Conservation (phyloP, 2,113 vertebrate genomes). For the Pampusana beccarii region DNA sequence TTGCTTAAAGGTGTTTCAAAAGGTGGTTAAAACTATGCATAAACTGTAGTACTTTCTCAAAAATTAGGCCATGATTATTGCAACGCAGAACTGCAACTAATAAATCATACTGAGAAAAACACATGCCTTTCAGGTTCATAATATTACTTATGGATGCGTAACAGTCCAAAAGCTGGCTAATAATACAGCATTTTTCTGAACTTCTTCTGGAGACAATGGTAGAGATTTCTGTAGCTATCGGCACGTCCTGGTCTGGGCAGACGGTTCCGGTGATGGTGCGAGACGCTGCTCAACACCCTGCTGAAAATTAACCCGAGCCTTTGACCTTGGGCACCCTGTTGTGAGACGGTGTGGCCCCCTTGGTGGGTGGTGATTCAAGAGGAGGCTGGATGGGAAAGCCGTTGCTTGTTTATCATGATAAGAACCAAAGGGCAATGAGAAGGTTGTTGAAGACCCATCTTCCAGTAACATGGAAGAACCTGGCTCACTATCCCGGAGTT, state of each 20-base stretch:
- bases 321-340: neutral
- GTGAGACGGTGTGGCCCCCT: neutral
- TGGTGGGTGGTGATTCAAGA: neutral
- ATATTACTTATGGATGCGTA: neutral
- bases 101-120: slow-evolving; percentile 35
- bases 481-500: neutral
- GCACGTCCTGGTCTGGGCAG: neutral
- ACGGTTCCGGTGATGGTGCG: neutral
- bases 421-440: neutral
- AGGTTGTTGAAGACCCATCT: neutral
- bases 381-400: neutral
- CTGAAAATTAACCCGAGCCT: neutral
- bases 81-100: neutral
- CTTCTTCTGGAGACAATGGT: neutral
- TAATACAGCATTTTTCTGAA: neutral
- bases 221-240: neutral
- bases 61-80: neutral
- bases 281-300: fast-evolving
- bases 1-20: slow-evolving; percentile 12
- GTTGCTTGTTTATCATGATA: neutral
- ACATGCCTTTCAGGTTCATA: slow-evolving; percentile 37
- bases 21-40: slow-evolving; percentile 32
- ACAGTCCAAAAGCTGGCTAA: neutral
- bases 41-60: neutral
- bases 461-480: neutral